These are phyloP conservation scores for Hafferia zeledoni DNA, from an alignment of 2,797 vertebrate species.

Conservation along the genomic window DNA sequence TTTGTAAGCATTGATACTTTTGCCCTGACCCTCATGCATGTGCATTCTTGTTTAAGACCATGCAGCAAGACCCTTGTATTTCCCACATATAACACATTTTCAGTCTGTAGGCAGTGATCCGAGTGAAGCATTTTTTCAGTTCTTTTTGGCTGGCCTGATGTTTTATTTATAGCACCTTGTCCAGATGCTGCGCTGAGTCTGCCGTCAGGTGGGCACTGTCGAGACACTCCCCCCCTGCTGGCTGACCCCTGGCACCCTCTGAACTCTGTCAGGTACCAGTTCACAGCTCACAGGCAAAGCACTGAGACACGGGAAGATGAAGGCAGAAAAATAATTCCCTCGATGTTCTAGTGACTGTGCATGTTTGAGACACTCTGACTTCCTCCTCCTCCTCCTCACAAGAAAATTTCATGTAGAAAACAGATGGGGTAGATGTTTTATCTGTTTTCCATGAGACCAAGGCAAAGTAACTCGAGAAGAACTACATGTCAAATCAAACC, in stretches of 20 bases:
- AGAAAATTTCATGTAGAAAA: background rate
- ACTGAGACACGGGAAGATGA: background rate
- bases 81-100: rapidly evolving
- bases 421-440: background rate
- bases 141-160: background rate
- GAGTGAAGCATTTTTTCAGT: background rate
- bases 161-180: background rate
- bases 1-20: background rate
- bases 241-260: background rate
- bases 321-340: background rate
- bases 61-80: background rate
- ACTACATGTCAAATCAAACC: background rate
- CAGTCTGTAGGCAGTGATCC: background rate
- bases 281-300: background rate
- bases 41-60: background rate
- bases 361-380: background rate
- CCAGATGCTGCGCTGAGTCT: background rate
- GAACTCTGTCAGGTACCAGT: background rate
- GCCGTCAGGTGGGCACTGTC: background rate
- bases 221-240: background rate
- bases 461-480: background rate
- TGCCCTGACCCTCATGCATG: background rate
- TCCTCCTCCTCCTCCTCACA: background rate
- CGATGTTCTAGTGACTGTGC: background rate
- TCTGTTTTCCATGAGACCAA: background rate